Base-by-base conservation (phyloP, 2,113 vertebrate genomes). In the Indri indri region DNA sequence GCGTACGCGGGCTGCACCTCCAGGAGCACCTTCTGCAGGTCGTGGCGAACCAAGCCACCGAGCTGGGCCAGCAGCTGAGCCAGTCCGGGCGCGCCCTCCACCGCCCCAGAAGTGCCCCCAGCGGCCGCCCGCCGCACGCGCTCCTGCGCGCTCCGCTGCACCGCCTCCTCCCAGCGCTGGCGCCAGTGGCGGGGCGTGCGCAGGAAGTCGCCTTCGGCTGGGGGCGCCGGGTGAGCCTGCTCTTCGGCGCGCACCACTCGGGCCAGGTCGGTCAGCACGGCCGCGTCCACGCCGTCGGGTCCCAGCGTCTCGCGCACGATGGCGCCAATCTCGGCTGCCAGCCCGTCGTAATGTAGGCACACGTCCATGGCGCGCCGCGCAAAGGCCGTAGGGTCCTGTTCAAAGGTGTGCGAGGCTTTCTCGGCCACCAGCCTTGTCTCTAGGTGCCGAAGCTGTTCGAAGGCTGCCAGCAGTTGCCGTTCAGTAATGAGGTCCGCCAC, bases 401-500 rank as follows among this genome's bases (percentile, higher is more conserved):
- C 90, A 83, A 98, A 98, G 85, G 97, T 96, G 63, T 88, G 88
- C 0, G 95, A 92, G 32, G 97, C 76, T n/a, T 90, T 65, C 68
- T 98, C 98, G 3, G 96, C 94, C 25, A 98, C 86, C 2, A 96
- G 97, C 73, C 76, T 93, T 2, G 90, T 95, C 98, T 99, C 99
- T 97, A 98, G 94, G 76, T 90, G 90, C 80, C 27, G 97, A 89
- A 99, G 95, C 65, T 97, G 98, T 90, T 94, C 71, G 85, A 99
- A 98, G 47, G 99, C 98, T 25, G 98, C 97, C 96, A 98, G 50
- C 96, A 99, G 98, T 2, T 98, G 85, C 61, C 96, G 88, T 61
- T 98, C 97, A 20, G 98, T 97, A 93, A 99, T 99, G 89, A 99
- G 98, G n/a, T 98, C 98, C 6, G 98, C 97, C 95, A 99, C 97